Base-by-base conservation (phyloP, 2,113 vertebrate species). In the Salvelinus namaycush region DNA sequence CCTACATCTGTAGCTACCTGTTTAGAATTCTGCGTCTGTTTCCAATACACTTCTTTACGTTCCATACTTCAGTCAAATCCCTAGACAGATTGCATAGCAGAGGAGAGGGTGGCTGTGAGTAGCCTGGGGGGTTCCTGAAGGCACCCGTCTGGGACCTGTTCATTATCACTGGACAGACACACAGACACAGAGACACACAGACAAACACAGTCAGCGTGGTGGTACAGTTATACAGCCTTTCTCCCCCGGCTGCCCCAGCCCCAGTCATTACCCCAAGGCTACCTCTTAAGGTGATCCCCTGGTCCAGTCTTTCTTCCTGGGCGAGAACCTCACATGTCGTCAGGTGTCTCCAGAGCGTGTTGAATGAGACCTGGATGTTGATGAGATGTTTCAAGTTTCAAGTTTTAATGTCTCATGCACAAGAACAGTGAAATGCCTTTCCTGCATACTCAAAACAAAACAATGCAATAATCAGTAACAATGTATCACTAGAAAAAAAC, bases 101-200 rank as follows among this genome's bases (percentile, higher is more conserved):
- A 91, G 91, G 90, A 91, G 89, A 91, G 89, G 89, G 90, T 91
- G 88, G 87, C 89, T 89, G 90, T 89, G 86, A 89, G 90, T 92
- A 90, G 91, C 91, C 91, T 88, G 90, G 91, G 90, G 91, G 89
- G 89, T 87, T 91, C 91, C 91, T 90, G 79, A 90, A 92, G 91
- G 91, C 91, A 91, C 90, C 90, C 90, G 88, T 87, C 88, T 92
- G 91, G 91, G 91, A 92, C 91, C 89, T 89, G 90, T 90, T 91
- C 90, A 91, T 92, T 91, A 92, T 92, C 90, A 92, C 90, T 90
- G 90, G 91, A 92, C 90, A 91, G 89, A 91, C 86, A 44, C 39
- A 44, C 39, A 89, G 88, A 87, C 34, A 48, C n/a, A 13, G 4
- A 13, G 39, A 12, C 29, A 22, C 39, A 44, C 59, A 62, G 20